phyloP scores from a whole-genome alignment of 2,113 vertebrate genomes.

The Empidonax alnorum region DNA sequence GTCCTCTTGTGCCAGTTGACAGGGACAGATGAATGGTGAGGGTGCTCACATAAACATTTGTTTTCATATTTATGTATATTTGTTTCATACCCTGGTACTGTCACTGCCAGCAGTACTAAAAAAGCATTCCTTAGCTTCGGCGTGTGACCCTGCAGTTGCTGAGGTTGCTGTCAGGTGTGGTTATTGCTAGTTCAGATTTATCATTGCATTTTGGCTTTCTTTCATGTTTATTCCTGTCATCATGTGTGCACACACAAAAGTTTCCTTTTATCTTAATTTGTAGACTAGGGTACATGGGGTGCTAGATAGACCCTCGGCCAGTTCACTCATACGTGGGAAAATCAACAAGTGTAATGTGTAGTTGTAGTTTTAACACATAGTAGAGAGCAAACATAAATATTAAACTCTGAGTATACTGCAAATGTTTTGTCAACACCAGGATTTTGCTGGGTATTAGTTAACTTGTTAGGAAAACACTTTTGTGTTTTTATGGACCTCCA shows the following conservation, averaged over 20 bases:
- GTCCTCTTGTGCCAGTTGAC: background rate
- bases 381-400: constrained; percentile 22
- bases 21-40: background rate
- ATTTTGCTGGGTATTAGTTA: background rate
- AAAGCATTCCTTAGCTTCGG: background rate
- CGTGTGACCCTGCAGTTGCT: fast-evolving
- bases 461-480: background rate
- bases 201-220: background rate
- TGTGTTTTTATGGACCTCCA: background rate
- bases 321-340: background rate
- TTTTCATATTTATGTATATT: background rate
- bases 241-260: background rate
- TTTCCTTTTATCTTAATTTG: background rate
- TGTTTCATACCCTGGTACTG: background rate
- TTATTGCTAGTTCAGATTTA: background rate
- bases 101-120: fast-evolving
- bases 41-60: background rate
- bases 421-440: background rate
- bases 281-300: background rate
- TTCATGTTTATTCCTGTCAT: background rate
- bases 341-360: background rate
- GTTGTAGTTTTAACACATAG: background rate
- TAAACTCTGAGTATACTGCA: background rate
- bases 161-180: background rate
- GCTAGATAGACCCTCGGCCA: background rate